phyloP scores from a whole-genome alignment of 2,888 invertebrate genomes.

The Sphecodes monilicornis region DNA sequence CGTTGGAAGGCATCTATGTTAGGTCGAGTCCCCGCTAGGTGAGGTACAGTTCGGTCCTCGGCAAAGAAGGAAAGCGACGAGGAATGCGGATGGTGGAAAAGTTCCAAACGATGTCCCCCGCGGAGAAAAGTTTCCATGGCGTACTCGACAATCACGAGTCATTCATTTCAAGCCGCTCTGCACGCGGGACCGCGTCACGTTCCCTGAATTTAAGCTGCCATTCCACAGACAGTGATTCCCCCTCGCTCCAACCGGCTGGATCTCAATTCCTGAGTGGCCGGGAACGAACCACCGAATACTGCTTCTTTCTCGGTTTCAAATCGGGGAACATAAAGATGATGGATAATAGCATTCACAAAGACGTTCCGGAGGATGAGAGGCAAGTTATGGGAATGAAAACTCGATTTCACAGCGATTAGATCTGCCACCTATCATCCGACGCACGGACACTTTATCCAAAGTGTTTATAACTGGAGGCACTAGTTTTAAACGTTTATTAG shows the following conservation, averaged over 20 bases:
- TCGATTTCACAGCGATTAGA: neutral
- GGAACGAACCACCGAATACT: neutral
- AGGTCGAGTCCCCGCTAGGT: neutral
- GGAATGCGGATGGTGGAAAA: neutral
- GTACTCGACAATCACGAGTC: constrained; percentile 68
- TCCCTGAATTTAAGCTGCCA: constrained; percentile 47
- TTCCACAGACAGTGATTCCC: constrained; percentile 36
- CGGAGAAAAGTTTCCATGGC: constrained; percentile 2
- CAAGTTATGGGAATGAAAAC: neutral
- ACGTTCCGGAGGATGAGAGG: neutral
- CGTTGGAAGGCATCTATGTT: neutral
- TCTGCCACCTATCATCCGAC: neutral
- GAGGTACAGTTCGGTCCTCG: neutral
- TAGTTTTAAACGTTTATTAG: no score
- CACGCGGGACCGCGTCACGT: constrained; percentile 39
- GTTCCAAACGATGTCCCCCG: neutral
- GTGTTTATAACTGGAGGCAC: no score
- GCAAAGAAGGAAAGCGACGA: neutral
- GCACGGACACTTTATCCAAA: neutral
- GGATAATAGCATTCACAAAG: constrained; percentile 2
- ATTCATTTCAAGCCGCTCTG: constrained; percentile 60
- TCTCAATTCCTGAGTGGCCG: neutral
- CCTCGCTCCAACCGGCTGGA: neutral
- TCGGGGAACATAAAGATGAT: constrained; percentile 1
- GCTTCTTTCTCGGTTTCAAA: neutral